Evolutionary conservation across 92 coral and sea anemone species (phyloP), one percentile per base, ranked within the genome.

Genomic region (Montipora capitata): DNA sequence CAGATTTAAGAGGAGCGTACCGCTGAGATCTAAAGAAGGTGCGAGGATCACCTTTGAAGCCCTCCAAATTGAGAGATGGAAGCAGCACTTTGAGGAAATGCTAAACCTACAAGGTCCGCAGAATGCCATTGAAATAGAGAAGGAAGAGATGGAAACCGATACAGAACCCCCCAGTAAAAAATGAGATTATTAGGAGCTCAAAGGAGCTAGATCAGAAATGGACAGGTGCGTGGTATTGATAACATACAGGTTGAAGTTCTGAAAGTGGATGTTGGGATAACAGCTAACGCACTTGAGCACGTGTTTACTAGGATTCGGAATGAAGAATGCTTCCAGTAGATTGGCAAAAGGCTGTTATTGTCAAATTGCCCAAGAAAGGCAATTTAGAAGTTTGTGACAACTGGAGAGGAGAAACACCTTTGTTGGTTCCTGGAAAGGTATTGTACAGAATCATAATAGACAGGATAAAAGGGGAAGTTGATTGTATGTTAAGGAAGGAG

Each of bases 321-420:
- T 13, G 4, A 76, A 2, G 78, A 73, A 52, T 18, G 44, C 41
- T 52, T 10, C 78, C 43, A 38, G 35, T 12, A 10, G 42, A 51
- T 51, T 76, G 68, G 68, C 80, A 76, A 52, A 76, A 54, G 17
- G 68, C 67, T 27, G 48, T 51, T 62, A 76, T 10, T 0, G 40
- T 54, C 10, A 76, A 76, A 4, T 62, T 76, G 43, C 66, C 43
- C 7, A 76, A 51, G 80, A 76, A 18, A 51, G 40, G 80, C 8
- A 75, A 75, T 44, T 18, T 75, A 18, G 59, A 45, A 8, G 40
- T 75, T 12, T 52, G 66, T 10, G 12, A 18, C 13, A 76, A 76
- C 66, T 76, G 65, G 65, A 76, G 80, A 54, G 80, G 80, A 52
- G 27, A 18, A 20, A 76, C 80, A 15, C 48, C 56, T 7, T 18